Conservation (phyloP, 2,888 invertebrate species). For the Adelphocoris suturalis region DNA sequence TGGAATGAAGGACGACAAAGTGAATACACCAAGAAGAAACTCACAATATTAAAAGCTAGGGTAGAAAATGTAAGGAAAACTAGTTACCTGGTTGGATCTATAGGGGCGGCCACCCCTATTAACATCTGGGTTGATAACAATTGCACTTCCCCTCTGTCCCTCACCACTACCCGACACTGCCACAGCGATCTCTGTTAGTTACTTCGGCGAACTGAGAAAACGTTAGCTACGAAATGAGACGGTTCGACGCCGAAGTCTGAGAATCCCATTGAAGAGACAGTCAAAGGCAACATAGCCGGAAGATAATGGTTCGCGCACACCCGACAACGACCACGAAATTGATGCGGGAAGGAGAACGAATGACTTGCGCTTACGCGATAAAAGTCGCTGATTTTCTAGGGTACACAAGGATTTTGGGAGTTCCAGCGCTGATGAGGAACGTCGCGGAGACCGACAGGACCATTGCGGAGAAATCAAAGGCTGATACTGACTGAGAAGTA, state of each 20-base stretch:
- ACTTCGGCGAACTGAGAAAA: neutral
- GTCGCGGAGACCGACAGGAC: neutral
- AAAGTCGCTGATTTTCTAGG: neutral
- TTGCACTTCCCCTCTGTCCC: slow-evolving; percentile 47
- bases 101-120: slow-evolving; percentile 37
- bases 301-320: neutral
- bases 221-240: neutral
- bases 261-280: neutral
- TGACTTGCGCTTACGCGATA: neutral
- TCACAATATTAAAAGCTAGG: neutral
- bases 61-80: neutral
- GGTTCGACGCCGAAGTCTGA: neutral
- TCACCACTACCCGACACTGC: slow-evolving; percentile 45
- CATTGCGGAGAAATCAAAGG: neutral
- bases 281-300: neutral
- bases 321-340: neutral
- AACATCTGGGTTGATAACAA: slow-evolving; percentile 63
- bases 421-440: neutral
- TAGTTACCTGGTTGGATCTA: slow-evolving; percentile 14
- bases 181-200: slow-evolving; percentile 46
- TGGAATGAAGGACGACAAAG: neutral
- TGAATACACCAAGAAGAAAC: neutral
- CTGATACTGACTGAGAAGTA: neutral
- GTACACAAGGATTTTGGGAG: neutral
- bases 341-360: neutral